Evolutionary conservation across 1,140 invertebrate genomes (phyloP).

Genomic region (Drosophila sp.): DNA sequence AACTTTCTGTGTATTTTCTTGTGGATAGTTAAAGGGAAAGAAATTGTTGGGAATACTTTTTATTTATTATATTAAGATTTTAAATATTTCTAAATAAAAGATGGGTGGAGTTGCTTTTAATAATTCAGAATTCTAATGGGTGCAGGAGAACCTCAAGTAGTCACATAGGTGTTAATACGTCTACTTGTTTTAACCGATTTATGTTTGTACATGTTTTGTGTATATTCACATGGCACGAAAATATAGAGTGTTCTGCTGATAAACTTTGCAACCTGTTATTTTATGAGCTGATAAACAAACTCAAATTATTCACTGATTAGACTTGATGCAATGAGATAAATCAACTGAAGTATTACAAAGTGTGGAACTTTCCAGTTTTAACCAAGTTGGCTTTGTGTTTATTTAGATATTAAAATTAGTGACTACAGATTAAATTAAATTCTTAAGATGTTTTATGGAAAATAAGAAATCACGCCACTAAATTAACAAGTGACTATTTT

Average conservation of each 20-base stretch:
- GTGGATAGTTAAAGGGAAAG: too few species aligned
- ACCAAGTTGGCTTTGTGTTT: too few species aligned
- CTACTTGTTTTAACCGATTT: neutral
- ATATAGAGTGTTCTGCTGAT: neutral
- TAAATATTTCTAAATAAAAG: too few species aligned
- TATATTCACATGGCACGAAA: neutral
- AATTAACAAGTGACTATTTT: too few species aligned
- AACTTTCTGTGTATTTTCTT: conserved; percentile 1
- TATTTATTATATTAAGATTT: too few species aligned
- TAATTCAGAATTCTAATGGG: too few species aligned
- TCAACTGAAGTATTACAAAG: neutral
- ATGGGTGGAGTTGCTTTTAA: too few species aligned
- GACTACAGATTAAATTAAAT: too few species aligned
- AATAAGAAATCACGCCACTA: too few species aligned
- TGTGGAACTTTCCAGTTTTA: neutral
- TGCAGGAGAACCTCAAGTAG: neutral
- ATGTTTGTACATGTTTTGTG: neutral
- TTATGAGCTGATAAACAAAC: neutral
- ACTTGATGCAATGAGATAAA: neutral
- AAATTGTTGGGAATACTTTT: too few species aligned
- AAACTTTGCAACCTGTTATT: conserved; percentile 2
- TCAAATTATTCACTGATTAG: neutral
- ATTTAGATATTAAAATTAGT: too few species aligned
- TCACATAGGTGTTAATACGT: neutral
- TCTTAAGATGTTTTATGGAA: too few species aligned